Percentiles rank a stretch among this genome's conserved stretches.
phyloP scores from a whole-genome alignment of 2,113 vertebrate genomes.

The Pluvialis apricaria region DNA sequence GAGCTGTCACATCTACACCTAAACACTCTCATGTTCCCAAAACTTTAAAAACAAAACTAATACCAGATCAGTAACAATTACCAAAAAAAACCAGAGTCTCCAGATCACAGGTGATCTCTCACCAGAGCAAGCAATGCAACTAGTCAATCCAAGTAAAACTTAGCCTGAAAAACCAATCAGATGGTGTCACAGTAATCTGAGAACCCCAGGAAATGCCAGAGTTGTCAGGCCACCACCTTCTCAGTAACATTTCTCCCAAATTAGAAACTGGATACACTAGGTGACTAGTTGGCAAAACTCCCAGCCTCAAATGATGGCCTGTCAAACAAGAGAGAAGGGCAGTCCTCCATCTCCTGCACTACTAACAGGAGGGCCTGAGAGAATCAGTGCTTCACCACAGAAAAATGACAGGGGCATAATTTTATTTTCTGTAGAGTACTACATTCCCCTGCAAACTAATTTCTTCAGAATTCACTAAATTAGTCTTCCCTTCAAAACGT shows the following conservation, averaged over 20 bases:
- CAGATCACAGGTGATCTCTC: not conserved
- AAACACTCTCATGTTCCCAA: not conserved
- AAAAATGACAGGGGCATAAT: not conserved
- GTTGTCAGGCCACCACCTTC: constrained; percentile 19
- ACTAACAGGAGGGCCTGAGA: not conserved
- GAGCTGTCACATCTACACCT: not conserved
- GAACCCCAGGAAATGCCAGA: constrained; percentile 42
- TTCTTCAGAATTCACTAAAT: not conserved
- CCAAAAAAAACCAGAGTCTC: not conserved
- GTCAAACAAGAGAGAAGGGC: not conserved
- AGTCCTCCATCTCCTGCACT: not conserved
- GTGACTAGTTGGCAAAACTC: constrained; percentile 37
- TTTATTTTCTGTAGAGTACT: not conserved
- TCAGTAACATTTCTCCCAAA: constrained; percentile 9
- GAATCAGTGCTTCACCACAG: not conserved
- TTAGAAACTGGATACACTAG: constrained; percentile 44
- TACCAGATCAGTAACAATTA: not conserved
- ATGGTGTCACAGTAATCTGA: not conserved
- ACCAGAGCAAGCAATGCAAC: not conserved
- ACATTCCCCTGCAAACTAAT: not conserved
- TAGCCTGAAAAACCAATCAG: not conserved
- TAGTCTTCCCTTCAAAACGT: not conserved
- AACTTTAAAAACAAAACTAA: not conserved
- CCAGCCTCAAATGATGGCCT: not conserved
- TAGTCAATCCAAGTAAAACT: not conserved